phyloP scores from a whole-genome alignment of 2,888 invertebrate species.

The Xanthorhoe designata region DNA sequence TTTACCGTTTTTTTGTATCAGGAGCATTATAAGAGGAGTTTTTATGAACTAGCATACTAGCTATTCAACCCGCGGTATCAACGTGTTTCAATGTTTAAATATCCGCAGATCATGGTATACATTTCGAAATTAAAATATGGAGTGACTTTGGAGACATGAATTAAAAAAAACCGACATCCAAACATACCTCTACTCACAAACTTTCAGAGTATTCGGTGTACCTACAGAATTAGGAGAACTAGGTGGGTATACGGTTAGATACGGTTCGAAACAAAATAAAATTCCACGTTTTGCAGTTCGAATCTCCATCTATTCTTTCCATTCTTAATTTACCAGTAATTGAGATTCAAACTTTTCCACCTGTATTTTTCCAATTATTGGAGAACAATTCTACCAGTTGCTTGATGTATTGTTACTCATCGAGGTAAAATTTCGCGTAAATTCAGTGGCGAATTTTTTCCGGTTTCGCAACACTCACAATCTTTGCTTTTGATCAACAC shows the following conservation, averaged over 20 bases:
- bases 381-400: neutral
- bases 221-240: too few species aligned
- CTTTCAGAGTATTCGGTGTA: too few species aligned
- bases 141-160: too few species aligned
- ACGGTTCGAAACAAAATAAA: too few species aligned
- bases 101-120: too few species aligned
- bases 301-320: neutral
- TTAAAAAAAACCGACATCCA: too few species aligned
- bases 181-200: too few species aligned
- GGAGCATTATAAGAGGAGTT: neutral
- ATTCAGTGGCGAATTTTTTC: slow-evolving; percentile 58
- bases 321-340: neutral
- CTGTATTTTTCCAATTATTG: neutral
- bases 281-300: neutral
- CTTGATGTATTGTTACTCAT: neutral
- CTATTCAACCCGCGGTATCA: too few species aligned
- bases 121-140: too few species aligned
- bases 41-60: too few species aligned
- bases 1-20: neutral
- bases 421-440: neutral
- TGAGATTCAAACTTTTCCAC: neutral
- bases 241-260: too few species aligned
- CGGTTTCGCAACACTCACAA: slow-evolving; percentile 71
- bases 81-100: too few species aligned
- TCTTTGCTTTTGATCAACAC: slow-evolving; percentile 84